Evolutionary conservation across 2,888 invertebrate species (phyloP).

Genomic region (Frankliniella intonsa): DNA sequence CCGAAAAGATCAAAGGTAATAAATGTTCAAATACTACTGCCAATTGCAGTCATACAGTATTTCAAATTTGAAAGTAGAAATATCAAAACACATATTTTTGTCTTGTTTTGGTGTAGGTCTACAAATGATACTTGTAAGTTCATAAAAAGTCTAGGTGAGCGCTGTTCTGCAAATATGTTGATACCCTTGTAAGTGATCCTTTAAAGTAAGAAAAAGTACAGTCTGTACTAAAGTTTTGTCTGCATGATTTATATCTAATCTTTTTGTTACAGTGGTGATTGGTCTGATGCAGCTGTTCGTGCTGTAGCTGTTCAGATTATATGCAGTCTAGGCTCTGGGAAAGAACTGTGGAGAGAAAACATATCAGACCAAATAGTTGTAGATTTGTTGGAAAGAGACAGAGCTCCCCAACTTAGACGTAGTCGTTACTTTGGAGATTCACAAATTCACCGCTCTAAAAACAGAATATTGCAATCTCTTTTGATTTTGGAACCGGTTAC

Average conservation of each 20-base stretch:
- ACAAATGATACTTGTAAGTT: slow-evolving; percentile 39
- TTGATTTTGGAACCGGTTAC: slow-evolving; percentile 48
- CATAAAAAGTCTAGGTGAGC: slow-evolving; percentile 37
- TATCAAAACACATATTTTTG: neutral
- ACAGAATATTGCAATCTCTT: slow-evolving; percentile 54
- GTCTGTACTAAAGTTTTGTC: neutral
- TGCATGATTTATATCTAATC: neutral
- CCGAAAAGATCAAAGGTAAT: slow-evolving; percentile 54
- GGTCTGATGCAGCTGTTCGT: slow-evolving; percentile 37
- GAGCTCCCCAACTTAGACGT: slow-evolving; percentile 35
- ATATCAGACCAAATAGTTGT: slow-evolving; percentile 34
- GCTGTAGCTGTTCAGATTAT: slow-evolving; percentile 35
- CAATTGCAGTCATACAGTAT: neutral
- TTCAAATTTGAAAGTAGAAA: neutral
- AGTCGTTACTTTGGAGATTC: slow-evolving; percentile 56
- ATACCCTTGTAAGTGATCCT: slow-evolving; percentile 36
- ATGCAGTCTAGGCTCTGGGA: slow-evolving; percentile 30
- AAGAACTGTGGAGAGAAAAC: neutral
- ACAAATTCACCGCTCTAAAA: slow-evolving; percentile 53
- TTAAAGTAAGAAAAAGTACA: slow-evolving; percentile 11
- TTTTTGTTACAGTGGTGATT: slow-evolving; percentile 34
- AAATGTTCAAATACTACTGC: neutral
- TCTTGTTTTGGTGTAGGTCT: slow-evolving; percentile 36
- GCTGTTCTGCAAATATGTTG: slow-evolving; percentile 38
- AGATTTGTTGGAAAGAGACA: slow-evolving; percentile 38